A percentile compares a stretch with the other conserved stretches of the same genome.
Conservation (phyloP, 2,888 invertebrate genomes). For the Athripsodes cinereus region DNA sequence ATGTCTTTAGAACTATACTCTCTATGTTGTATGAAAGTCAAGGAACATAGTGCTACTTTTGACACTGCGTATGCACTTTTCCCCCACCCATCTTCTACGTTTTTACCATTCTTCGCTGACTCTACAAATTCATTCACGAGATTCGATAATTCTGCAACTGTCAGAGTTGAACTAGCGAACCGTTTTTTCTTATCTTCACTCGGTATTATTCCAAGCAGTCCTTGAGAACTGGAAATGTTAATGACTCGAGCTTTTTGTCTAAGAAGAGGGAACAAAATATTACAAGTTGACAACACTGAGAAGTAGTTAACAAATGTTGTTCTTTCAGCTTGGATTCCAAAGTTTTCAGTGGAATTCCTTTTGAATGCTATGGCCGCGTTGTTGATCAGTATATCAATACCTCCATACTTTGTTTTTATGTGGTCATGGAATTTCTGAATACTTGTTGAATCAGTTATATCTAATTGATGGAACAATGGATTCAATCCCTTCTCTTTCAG, state of each 20-base stretch:
- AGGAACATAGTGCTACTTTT: constrained; percentile 66
- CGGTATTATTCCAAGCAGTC: constrained; percentile 56
- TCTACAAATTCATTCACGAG: constrained; percentile 63
- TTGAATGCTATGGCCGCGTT: constrained; percentile 72
- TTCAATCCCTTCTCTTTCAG: constrained; percentile 50
- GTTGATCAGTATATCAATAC: constrained; percentile 67
- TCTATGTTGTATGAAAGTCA: constrained; percentile 62
- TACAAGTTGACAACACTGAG: constrained; percentile 56
- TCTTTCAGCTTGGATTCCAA: constrained; percentile 61
- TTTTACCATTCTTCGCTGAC: constrained; percentile 46
- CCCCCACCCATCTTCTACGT: constrained; percentile 50
- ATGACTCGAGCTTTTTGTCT: constrained; percentile 65
- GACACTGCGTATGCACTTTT: constrained; percentile 62
- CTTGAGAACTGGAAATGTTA: constrained; percentile 67
- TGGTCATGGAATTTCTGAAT: constrained; percentile 52
- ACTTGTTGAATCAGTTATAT: constrained; percentile 56
- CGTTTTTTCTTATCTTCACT: constrained; percentile 49
- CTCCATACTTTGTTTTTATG: constrained; percentile 55
- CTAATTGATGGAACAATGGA: constrained; percentile 61
- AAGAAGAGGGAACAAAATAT: constrained; percentile 65
- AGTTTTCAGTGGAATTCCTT: constrained; percentile 53
- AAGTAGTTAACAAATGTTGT: constrained; percentile 68
- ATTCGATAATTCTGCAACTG: constrained; percentile 52
- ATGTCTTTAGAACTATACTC: constrained; percentile 29
- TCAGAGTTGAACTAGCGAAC: constrained; percentile 52